A percentile compares a stretch with the other conserved stretches of the same genome.
Evolutionary conservation across 2,113 vertebrate species (phyloP).

Genomic region (Amblyopsis rosae): DNA sequence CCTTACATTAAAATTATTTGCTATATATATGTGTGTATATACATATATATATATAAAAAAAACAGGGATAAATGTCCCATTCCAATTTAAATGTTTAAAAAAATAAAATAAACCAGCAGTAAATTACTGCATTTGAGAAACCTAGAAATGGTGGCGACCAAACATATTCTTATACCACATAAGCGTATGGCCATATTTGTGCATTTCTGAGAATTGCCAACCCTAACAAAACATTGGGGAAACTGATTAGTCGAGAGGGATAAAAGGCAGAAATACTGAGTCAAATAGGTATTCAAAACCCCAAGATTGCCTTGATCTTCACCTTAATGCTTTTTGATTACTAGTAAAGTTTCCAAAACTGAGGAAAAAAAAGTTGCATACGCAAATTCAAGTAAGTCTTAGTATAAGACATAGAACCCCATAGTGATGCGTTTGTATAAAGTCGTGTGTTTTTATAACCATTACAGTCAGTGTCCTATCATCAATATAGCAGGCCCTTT

Average conservation of each 20-base stretch:
- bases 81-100: neutral
- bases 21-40: no score
- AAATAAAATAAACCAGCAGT: slow-evolving; percentile 56
- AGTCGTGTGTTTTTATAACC: slow-evolving; percentile 57
- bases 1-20: slow-evolving; percentile 52
- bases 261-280: slow-evolving; percentile 74
- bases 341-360: slow-evolving; percentile 72
- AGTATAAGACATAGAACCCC: slow-evolving; percentile 84
- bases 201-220: slow-evolving; percentile 57
- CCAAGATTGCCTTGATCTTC: slow-evolving; percentile 68
- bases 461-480: slow-evolving; percentile 81
- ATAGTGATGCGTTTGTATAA: slow-evolving; percentile 72
- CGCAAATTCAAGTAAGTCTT: slow-evolving; percentile 84
- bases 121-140: slow-evolving; percentile 51
- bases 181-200: slow-evolving; percentile 52
- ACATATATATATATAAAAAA: no score
- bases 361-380: slow-evolving; percentile 65
- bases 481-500: slow-evolving; percentile 63
- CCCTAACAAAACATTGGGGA: slow-evolving; percentile 55
- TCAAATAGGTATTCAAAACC: slow-evolving; percentile 63
- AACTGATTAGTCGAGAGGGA: slow-evolving; percentile 41
- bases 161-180: slow-evolving; percentile 43
- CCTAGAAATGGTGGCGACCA: slow-evolving; percentile 69
- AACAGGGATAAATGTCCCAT: slow-evolving; percentile 32
- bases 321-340: slow-evolving; percentile 69